Conservation (phyloP, 30 jellyfish, hydroid and myxozoan species). For the Cassiopea andromeda region DNA sequence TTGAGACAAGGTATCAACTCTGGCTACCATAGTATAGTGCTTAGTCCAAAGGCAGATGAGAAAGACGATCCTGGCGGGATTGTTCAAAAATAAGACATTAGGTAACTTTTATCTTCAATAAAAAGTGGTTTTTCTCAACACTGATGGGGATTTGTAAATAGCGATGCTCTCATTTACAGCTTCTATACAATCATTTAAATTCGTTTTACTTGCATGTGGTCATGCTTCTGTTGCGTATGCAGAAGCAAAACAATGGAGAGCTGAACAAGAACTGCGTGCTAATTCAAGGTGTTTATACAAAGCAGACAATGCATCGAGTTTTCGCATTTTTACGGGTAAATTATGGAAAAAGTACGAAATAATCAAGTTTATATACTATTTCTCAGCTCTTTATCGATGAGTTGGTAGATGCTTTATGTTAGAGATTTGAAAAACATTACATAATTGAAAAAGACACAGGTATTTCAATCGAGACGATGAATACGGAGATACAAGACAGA, state of each 20-base stretch:
- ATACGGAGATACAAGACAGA: too few relatives aligned
- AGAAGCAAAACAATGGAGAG: background rate
- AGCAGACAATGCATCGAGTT: background rate
- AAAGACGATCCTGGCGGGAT: background rate
- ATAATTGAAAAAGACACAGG: too few relatives aligned
- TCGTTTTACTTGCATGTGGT: background rate
- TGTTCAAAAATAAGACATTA: background rate
- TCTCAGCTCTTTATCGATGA: too few relatives aligned
- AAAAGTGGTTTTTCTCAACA: background rate
- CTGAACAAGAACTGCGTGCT: background rate
- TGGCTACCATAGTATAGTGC: slow-evolving; percentile 57
- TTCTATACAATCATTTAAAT: background rate
- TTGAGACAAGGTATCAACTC: slow-evolving; percentile 35
- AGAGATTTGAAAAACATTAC: too few relatives aligned
- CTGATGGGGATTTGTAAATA: background rate
- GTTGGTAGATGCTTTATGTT: too few relatives aligned
- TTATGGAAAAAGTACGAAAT: background rate
- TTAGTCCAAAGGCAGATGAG: slow-evolving; percentile 40
- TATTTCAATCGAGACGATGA: too few relatives aligned
- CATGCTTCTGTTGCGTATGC: background rate
- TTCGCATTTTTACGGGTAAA: background rate
- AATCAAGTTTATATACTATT: too few relatives aligned
- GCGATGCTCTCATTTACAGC: background rate
- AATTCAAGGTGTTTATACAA: background rate
- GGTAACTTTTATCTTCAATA: background rate